These are phyloP conservation scores for Drosophila ezoana DNA, from an alignment of 2,888 invertebrate genomes.

Conservation along the genomic window DNA sequence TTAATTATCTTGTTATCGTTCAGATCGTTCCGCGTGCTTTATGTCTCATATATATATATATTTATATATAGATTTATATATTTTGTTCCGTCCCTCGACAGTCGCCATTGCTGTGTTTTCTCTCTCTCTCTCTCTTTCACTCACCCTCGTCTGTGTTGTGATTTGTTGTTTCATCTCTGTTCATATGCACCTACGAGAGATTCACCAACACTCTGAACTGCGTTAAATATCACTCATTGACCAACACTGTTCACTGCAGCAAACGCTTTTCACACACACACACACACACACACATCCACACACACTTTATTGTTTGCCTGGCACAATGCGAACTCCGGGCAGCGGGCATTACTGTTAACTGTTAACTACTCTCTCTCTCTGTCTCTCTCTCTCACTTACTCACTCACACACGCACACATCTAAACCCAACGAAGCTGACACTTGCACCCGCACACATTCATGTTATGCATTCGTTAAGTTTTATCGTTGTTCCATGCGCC, in stretches of 20 bases:
- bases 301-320: conserved; percentile 22
- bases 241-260: conserved; percentile 7
- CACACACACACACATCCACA: background rate
- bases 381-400: conserved; percentile 3
- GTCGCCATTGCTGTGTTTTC: conserved; percentile 33
- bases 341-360: conserved; percentile 32
- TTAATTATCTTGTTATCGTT: conserved; percentile 41
- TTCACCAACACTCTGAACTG: conserved; percentile 18
- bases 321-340: conserved; percentile 26
- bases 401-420: conserved; percentile 10
- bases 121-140: conserved; percentile 18
- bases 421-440: background rate
- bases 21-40: conserved; percentile 39
- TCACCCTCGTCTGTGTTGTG: conserved; percentile 45
- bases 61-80: background rate
- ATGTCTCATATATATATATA: conserved; percentile 11
- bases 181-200: conserved; percentile 29
- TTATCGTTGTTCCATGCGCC: conserved; percentile 35
- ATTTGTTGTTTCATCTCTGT: conserved; percentile 41
- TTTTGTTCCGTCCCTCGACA: conserved; percentile 24
- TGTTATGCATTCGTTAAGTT: conserved; percentile 48
- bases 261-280: conserved; percentile 13
- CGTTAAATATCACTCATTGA: conserved; percentile 16
- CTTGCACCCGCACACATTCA: conserved; percentile 22
- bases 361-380: background rate